Conservation (phyloP, 2,113 vertebrate species). For the Phycodurus eques region DNA sequence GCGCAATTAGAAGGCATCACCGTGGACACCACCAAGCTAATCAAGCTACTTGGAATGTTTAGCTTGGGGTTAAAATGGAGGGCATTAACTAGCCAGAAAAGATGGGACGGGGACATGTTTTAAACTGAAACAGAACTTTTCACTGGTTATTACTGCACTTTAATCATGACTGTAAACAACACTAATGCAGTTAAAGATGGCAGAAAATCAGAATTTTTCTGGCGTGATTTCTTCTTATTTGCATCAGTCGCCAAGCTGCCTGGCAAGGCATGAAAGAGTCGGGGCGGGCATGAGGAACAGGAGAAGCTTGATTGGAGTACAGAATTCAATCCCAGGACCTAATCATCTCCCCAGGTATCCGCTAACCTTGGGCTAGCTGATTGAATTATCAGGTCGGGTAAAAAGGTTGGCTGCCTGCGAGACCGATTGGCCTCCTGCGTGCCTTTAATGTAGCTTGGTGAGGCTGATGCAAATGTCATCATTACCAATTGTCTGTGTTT, state of each 20-base stretch:
- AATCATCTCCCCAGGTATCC: slow-evolving; percentile 48
- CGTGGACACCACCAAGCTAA: background rate
- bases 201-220: slow-evolving; percentile 16
- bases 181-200: slow-evolving; percentile 8
- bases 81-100: background rate
- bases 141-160: slow-evolving; percentile 7
- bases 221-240: slow-evolving; percentile 31
- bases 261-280: slow-evolving; percentile 42
- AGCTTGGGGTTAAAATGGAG: background rate
- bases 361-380: slow-evolving; percentile 9
- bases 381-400: slow-evolving; percentile 7
- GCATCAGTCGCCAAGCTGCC: slow-evolving; percentile 34
- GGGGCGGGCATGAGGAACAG: slow-evolving; percentile 21
- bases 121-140: background rate
- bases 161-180: slow-evolving; percentile 7
- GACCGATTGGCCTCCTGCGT: background rate
- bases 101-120: background rate
- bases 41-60: background rate
- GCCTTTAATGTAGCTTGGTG: background rate
- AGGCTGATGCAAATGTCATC: slow-evolving; percentile 15
- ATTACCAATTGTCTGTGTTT: slow-evolving; percentile 3
- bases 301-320: slow-evolving; percentile 16
- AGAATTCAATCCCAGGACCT: slow-evolving; percentile 30
- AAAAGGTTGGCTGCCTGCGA: background rate
- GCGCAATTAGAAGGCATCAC: background rate